Conservation (phyloP, 2,113 vertebrate genomes). For the Sylvia atricapilla region DNA sequence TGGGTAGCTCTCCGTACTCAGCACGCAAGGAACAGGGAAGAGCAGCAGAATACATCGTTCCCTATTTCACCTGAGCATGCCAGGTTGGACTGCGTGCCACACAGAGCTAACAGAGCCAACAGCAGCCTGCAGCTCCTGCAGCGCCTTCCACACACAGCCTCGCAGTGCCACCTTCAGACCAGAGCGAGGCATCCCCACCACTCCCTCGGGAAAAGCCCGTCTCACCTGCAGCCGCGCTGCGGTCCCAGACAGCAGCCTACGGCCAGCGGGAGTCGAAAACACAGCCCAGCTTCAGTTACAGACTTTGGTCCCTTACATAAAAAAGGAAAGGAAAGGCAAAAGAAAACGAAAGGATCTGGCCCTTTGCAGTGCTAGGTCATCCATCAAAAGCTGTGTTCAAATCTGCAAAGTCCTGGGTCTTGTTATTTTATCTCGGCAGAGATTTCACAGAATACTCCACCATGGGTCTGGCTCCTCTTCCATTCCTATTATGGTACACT, state of each 20-base stretch:
- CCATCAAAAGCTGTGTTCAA: background rate
- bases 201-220: background rate
- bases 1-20: background rate
- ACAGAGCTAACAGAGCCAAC: background rate
- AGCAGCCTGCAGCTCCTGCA: rapidly evolving
- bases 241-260: background rate
- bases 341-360: background rate
- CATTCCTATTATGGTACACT: background rate
- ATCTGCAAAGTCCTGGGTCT: background rate
- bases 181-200: background rate
- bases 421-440: background rate
- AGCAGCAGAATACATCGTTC: background rate
- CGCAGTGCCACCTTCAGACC: slow-evolving; percentile 47
- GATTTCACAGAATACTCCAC: background rate
- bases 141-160: background rate
- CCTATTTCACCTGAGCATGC: background rate
- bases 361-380: background rate
- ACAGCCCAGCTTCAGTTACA: background rate
- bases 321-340: background rate
- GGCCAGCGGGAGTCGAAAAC: background rate
- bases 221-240: background rate
- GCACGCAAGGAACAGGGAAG: background rate
- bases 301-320: background rate
- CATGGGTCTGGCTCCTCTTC: background rate
- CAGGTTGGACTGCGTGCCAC: rapidly evolving